A percentile compares a stretch with the other conserved stretches of the same genome.
Conservation (phyloP, 2,797 vertebrate species). For the Anomalospiza imberbis region DNA sequence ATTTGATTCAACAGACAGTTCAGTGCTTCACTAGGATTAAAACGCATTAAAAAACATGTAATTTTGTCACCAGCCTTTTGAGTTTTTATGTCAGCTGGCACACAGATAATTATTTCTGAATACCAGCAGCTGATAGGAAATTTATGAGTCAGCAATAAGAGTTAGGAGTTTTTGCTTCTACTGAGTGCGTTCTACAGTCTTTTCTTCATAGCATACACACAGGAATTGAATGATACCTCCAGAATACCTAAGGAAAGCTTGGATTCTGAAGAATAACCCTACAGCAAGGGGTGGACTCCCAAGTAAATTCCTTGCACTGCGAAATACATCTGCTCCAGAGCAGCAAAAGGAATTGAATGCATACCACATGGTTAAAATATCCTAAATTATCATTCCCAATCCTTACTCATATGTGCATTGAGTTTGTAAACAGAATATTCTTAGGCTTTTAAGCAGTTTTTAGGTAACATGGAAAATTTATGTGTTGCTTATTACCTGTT, state of each 20-base stretch:
- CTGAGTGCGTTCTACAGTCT: neutral
- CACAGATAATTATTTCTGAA: neutral
- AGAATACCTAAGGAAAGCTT: neutral
- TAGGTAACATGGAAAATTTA: neutral
- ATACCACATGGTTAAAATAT: neutral
- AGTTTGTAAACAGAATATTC: neutral
- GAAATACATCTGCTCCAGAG: neutral
- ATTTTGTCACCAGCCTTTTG: neutral
- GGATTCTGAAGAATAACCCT: neutral
- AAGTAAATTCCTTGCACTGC: neutral
- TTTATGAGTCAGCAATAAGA: neutral
- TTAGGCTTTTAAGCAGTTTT: neutral
- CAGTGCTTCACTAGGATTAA: neutral
- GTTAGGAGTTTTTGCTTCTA: neutral
- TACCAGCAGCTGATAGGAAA: neutral
- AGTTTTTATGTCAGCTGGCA: neutral
- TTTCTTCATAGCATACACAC: neutral
- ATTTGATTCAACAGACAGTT: neutral
- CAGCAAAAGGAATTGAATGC: neutral
- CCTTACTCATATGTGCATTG: neutral
- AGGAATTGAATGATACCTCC: neutral
- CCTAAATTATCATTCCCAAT: neutral
- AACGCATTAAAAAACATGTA: neutral
- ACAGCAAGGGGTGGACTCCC: neutral
- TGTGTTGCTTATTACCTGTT: constrained; percentile 82